Base-by-base conservation (phyloP, 2,888 invertebrate genomes). In the Frankliniella fusca region DNA sequence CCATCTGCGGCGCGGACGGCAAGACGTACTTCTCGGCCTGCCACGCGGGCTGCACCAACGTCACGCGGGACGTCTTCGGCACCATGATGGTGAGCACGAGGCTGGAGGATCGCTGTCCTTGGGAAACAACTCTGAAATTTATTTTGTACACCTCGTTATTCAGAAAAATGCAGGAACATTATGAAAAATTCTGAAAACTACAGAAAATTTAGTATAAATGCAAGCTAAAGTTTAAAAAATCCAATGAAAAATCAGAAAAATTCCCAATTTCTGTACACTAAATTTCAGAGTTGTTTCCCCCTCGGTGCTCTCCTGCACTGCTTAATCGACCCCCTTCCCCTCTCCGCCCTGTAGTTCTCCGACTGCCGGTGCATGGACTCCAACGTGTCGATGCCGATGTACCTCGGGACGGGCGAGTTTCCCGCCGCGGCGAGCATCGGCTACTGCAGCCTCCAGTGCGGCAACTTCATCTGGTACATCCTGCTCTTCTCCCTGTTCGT, bases 11-110 rank as follows among this genome's bases (percentile, higher is more conserved):
- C 81, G 90, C 92, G 87, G 94, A 96, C 87, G 93, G 94, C 12
- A 92, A 90, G 86, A 96, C 96, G 8, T 97, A 96, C 87, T 92
- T 95, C 86, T 96, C 96, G 28, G 94, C 96, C 81, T 97, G 97
- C 88, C 94, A 96, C 87, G 96, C 97, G 81, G 97, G 97, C 80
- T 97, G 97, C 87, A 89, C 90, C 81, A 91, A 91, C 86, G 91
- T 90, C 84, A 91, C 91, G 38, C 38, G 38, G 2, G 38, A 38
- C 38, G 38, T 38, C 3, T 38, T 3, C 38, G 38, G 38, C 38
- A 38, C 38, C 38, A 38, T 38, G 38, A 38, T 5, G 38, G 38
- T 38, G 38, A 38, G 38, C 5, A 38, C 38, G 38, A 38, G 38
- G 38, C 38, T 38, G 38, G 38, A 38, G 38, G 38, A 38, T 38